Conservation (phyloP, 2,113 vertebrate genomes). For the human region GRCh38 chr11:42114001-42114500, state of each 20-base stretch:
- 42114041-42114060: too few species aligned
- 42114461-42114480: not conserved
- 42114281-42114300: not conserved
- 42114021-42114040: too few species aligned
- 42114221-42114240: not conserved
- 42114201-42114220: not conserved
- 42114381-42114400: not conserved
- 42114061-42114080: too few species aligned
- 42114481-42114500: not conserved
- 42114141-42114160: not conserved
- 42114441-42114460: not conserved
- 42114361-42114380: too few species aligned
- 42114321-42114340: too few species aligned
- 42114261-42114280: not conserved
- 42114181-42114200: too few species aligned
- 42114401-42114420: not conserved
- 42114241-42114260: not conserved
- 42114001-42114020: too few species aligned
- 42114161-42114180: not conserved
- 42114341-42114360: not conserved
- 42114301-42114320: not conserved
- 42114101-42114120: too few species aligned
- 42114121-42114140: too few species aligned
- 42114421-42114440: not conserved
- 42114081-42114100: too few species aligned